These are phyloP conservation scores for Progne subis DNA, from an alignment of 2,113 vertebrate genomes.

Conservation along the genomic window DNA sequence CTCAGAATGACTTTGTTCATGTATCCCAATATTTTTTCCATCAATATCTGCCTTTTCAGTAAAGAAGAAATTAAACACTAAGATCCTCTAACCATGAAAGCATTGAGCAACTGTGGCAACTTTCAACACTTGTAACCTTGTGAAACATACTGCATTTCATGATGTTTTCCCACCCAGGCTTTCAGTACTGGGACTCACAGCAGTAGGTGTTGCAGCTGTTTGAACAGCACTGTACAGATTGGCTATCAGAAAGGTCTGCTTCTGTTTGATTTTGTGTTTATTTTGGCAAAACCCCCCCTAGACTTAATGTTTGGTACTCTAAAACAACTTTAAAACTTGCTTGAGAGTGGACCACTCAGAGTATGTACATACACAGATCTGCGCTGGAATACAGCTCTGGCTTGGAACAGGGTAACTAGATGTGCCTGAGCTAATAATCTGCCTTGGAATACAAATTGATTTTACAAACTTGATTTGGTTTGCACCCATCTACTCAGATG, in stretches of 20 bases:
- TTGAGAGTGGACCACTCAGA: not conserved
- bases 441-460: not conserved
- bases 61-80: not conserved
- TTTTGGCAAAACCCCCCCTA: conserved; percentile 33
- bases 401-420: not conserved
- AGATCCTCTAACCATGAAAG: not conserved
- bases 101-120: not conserved
- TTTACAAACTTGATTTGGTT: not conserved
- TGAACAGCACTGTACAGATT: not conserved
- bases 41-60: not conserved
- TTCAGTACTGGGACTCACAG: not conserved
- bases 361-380: not conserved
- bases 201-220: not conserved
- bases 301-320: conserved; percentile 48
- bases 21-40: not conserved
- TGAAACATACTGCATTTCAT: not conserved
- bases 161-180: not conserved
- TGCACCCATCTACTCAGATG: not conserved
- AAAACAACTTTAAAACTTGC: conserved; percentile 58
- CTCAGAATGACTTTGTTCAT: not conserved
- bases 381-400: not conserved
- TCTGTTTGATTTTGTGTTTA: conserved; percentile 47
- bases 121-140: not conserved
- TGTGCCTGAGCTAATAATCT: not conserved
- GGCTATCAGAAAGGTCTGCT: not conserved